phyloP scores from a whole-genome alignment of 2,888 invertebrate genomes.

The Erebia aethiops region DNA sequence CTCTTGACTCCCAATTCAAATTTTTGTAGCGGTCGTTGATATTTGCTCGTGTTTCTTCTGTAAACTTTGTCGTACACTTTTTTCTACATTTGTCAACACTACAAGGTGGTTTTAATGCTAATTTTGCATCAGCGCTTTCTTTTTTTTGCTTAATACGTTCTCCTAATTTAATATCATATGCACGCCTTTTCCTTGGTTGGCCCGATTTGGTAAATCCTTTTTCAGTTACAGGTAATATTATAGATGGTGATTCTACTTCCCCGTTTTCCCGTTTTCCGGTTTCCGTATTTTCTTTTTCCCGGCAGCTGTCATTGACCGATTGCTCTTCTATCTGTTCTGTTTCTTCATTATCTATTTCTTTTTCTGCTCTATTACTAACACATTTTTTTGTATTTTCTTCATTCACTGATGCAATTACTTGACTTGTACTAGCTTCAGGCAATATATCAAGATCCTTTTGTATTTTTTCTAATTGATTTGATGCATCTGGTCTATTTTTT shows the following conservation, averaged over 20 bases:
- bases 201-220: no score
- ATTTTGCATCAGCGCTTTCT: no score
- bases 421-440: background rate
- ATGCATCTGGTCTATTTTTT: background rate
- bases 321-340: background rate
- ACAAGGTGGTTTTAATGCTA: no score
- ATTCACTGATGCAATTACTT: background rate
- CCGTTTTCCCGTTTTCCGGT: no score
- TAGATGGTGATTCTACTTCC: background rate
- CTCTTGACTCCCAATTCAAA: no score
- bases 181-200: no score
- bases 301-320: background rate
- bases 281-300: background rate
- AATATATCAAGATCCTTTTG: background rate
- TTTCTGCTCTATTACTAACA: background rate
- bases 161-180: no score
- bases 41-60: no score
- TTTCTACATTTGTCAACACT: no score
- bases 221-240: background rate
- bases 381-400: constrained; percentile 1
- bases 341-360: background rate
- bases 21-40: no score
- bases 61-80: no score
- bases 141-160: no score
- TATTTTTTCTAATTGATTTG: background rate